phyloP scores from a whole-genome alignment of 2,113 vertebrate species.

The Misgurnus anguillicaudatus region DNA sequence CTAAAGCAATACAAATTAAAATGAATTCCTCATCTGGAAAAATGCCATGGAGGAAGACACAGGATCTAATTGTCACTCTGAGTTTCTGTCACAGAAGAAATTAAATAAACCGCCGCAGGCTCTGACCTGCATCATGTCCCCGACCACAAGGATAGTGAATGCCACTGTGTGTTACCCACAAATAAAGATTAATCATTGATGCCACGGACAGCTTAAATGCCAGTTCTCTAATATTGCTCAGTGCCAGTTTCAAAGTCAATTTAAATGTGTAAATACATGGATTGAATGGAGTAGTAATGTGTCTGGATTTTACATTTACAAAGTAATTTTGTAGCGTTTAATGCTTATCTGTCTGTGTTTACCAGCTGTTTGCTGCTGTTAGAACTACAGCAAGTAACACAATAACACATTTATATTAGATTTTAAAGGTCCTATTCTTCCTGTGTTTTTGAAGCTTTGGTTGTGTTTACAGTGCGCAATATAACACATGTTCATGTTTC shows the following conservation, averaged over 20 bases:
- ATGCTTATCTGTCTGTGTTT: no score
- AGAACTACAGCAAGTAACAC: no score
- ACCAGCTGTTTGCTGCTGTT: not conserved
- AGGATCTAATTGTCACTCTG: constrained; percentile 38
- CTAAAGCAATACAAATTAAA: constrained; percentile 43
- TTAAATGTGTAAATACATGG: not conserved
- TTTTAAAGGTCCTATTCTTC: no score
- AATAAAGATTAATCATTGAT: constrained; percentile 33
- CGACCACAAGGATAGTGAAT: not conserved
- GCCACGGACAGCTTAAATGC: constrained; percentile 14
- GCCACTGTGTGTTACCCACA: constrained; percentile 27
- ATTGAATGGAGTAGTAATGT: not conserved
- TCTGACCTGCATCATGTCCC: constrained; percentile 23
- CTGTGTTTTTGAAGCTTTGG: no score
- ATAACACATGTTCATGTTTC: no score
- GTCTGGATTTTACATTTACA: not conserved
- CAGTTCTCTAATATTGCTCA: not conserved
- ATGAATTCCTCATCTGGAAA: constrained; percentile 26
- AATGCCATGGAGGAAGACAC: constrained; percentile 41
- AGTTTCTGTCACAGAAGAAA: constrained; percentile 35
- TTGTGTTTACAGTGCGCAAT: no score
- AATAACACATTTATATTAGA: no score
- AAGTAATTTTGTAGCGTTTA: no score
- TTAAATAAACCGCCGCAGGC: constrained; percentile 33
- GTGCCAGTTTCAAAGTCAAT: not conserved